These are phyloP conservation scores for Theocolax elegans DNA, from an alignment of 1,140 invertebrate genomes.

Conservation along the genomic window DNA sequence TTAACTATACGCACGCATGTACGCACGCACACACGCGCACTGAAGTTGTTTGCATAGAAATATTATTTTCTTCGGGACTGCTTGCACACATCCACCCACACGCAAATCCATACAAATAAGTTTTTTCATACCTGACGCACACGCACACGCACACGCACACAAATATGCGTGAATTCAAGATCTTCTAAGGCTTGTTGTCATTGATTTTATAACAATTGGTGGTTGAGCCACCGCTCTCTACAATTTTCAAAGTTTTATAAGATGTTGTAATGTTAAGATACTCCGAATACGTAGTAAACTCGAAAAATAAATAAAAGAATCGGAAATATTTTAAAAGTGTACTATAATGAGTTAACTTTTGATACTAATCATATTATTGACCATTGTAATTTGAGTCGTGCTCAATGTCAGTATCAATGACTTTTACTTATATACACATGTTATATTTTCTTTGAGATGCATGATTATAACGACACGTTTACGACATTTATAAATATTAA, in stretches of 20 bases:
- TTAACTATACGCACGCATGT: too few species aligned
- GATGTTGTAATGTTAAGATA: not conserved
- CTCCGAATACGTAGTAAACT: not conserved
- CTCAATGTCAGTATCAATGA: slow-evolving; percentile 27
- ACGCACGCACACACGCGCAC: too few species aligned
- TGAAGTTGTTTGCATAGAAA: too few species aligned
- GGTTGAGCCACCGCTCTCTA: slow-evolving; percentile 1
- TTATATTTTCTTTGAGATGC: slow-evolving; percentile 42
- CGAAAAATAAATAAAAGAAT: too few species aligned
- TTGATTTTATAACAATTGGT: slow-evolving; percentile 8
- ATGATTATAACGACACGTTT: slow-evolving; percentile 33
- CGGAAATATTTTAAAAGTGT: not conserved
- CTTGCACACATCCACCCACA: too few species aligned
- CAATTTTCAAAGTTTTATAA: slow-evolving; percentile 18
- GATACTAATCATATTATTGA: not conserved
- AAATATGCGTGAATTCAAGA: too few species aligned
- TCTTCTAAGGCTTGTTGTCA: too few species aligned
- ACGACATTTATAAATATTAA: slow-evolving; percentile 45
- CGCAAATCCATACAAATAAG: too few species aligned
- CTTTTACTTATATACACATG: slow-evolving; percentile 23
- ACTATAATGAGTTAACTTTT: not conserved
- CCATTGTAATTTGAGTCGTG: not conserved
- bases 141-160: too few species aligned
- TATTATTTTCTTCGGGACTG: too few species aligned
- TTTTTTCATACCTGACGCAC: too few species aligned